These are phyloP conservation scores for Chloebia gouldiae DNA, from an alignment of 2,113 vertebrate species.

Conservation along the genomic window DNA sequence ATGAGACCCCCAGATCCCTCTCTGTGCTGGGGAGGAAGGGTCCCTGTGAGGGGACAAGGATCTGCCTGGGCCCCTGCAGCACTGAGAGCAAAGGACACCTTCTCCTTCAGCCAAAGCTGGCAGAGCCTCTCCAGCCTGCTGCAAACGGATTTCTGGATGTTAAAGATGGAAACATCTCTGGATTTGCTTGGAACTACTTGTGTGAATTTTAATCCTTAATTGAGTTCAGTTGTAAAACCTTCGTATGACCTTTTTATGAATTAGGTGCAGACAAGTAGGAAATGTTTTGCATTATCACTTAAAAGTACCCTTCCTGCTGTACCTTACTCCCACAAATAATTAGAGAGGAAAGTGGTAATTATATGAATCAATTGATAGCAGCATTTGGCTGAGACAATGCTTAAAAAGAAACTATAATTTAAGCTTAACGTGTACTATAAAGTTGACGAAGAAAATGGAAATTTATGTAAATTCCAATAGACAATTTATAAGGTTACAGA, in stretches of 20 bases:
- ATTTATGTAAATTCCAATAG: constrained; percentile 15
- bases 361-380: neutral
- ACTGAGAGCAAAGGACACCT: rapidly evolving
- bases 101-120: neutral
- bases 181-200: rapidly evolving
- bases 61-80: rapidly evolving
- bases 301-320: neutral
- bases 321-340: constrained; percentile 41
- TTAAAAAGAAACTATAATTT: constrained; percentile 12
- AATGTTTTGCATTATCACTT: constrained; percentile 30
- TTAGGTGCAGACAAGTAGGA: neutral
- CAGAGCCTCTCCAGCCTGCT: neutral
- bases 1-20: neutral
- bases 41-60: rapidly evolving
- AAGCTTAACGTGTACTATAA: neutral
- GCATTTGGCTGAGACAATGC: constrained; percentile 10
- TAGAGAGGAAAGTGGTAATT: constrained; percentile 14
- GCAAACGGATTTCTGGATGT: rapidly evolving
- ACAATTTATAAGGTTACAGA: neutral
- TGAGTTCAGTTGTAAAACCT: neutral
- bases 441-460: constrained; percentile 10
- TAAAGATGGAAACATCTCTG: rapidly evolving
- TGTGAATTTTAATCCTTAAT: neutral
- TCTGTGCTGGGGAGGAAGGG: rapidly evolving
- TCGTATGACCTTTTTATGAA: neutral